Percentiles rank a stretch among this genome's conserved stretches.
Conservation (phyloP, 2,113 vertebrate species). For the Ranitomeya imitator region DNA sequence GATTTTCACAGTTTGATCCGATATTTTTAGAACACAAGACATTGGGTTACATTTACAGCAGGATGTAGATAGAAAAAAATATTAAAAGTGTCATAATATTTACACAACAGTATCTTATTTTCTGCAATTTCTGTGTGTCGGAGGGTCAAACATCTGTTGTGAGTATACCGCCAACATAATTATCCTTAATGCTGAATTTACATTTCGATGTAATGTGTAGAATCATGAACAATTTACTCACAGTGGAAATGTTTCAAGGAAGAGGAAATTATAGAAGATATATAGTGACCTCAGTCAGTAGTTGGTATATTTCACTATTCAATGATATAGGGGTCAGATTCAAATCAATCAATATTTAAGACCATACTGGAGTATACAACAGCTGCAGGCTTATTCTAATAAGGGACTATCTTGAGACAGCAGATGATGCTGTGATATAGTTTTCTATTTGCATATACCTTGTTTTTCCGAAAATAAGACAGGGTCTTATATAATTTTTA, state of each 20-base stretch:
- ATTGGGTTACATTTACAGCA: constrained; percentile 12
- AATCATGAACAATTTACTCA: too few species aligned
- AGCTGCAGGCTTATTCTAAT: too few species aligned
- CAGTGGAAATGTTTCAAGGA: too few species aligned
- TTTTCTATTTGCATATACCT: too few species aligned
- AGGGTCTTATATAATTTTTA: too few species aligned
- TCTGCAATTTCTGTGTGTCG: background rate
- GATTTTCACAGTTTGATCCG: constrained; percentile 45
- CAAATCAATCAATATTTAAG: too few species aligned
- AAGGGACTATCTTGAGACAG: too few species aligned
- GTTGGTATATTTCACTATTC: background rate
- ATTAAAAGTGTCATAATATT: constrained; percentile 39
- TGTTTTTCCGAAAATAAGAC: too few species aligned
- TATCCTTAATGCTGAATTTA: background rate
- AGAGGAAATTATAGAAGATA: too few species aligned
- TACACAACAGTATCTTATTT: background rate
- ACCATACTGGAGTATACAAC: too few species aligned
- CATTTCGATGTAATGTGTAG: too few species aligned
- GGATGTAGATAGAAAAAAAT: background rate
- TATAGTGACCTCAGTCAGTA: background rate
- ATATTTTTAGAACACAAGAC: constrained; percentile 35
- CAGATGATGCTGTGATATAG: too few species aligned
- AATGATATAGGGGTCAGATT: background rate
- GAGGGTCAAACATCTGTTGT: background rate
- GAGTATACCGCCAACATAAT: background rate